Conservation (phyloP, 2,888 invertebrate species). For the Nowickia ferox region DNA sequence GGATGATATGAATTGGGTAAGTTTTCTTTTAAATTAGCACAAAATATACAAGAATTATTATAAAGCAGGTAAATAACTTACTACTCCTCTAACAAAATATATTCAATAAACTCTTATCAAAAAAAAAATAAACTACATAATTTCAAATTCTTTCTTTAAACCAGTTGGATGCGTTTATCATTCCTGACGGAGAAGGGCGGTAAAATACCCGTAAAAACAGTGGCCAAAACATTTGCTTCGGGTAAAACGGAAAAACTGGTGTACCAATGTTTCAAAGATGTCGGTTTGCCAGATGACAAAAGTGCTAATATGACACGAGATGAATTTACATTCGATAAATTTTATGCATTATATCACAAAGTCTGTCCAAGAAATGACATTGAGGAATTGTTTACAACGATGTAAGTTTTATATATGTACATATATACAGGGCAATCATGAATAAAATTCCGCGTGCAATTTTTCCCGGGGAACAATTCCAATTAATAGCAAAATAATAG, state of each 20-base stretch:
- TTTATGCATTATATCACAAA: conserved; percentile 98
- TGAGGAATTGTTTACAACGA: conserved; percentile 96
- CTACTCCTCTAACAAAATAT: no score
- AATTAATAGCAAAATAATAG: no score
- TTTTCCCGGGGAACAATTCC: no score
- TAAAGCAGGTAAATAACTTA: no score
- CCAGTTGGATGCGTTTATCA: conserved; percentile 98
- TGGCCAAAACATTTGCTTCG: conserved; percentile 99
- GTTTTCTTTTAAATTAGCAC: no score
- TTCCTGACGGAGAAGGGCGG: conserved; percentile 96
- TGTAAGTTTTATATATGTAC: conserved; percentile 87
- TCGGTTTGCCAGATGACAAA: conserved; percentile 97
- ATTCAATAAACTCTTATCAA: no score
- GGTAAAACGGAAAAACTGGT: conserved; percentile 99
- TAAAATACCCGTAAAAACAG: conserved; percentile 98
- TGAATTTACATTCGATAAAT: conserved; percentile 99
- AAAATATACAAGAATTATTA: no score
- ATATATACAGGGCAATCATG: no score
- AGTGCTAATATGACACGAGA: conserved; percentile 97
- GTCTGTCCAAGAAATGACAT: conserved; percentile 99
- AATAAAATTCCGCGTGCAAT: no score
- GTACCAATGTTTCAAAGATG: conserved; percentile 96
- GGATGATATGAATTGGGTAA: no score
- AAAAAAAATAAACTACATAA: not conserved
- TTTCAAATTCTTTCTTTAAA: not conserved